Conservation (phyloP, 1,140 invertebrate species). For the Drosophila virilis region DNA sequence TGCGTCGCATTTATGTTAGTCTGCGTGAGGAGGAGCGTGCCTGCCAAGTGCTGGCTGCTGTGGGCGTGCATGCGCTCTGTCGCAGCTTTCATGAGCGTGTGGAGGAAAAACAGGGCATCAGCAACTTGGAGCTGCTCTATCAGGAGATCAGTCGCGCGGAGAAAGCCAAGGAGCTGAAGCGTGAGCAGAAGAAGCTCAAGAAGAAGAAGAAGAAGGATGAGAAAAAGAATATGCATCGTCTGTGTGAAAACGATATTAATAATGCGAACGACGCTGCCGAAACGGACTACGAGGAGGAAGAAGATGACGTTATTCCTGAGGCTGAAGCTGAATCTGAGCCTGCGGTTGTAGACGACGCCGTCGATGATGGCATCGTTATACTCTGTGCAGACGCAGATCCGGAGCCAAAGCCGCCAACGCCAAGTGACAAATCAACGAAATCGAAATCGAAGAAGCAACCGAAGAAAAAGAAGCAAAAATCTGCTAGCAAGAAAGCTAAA, state of each 20-base stretch:
- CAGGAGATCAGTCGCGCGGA: constrained; percentile 93
- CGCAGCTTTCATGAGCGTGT: constrained; percentile 95
- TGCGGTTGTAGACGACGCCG: constrained; percentile 37
- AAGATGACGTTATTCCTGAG: constrained; percentile 33
- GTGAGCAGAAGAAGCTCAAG: constrained; percentile 94
- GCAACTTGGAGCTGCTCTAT: constrained; percentile 92
- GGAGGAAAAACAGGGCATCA: constrained; percentile 94
- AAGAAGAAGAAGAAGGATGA: constrained; percentile 93
- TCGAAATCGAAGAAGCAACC: constrained; percentile 80
- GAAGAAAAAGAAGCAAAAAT: constrained; percentile 75
- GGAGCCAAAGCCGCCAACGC: constrained; percentile 22
- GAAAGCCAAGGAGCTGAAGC: constrained; percentile 91
- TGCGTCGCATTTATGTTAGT: constrained; percentile 93
- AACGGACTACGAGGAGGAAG: constrained; percentile 54
- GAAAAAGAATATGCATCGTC: constrained; percentile 85
- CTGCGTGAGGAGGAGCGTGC: constrained; percentile 95
- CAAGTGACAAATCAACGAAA: constrained; percentile 66
- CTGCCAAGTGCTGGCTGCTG: constrained; percentile 94
- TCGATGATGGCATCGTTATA: constrained; percentile 65
- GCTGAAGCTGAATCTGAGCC: constrained; percentile 22
- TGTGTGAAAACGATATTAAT: constrained; percentile 49
- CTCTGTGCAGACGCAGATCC: constrained; percentile 25
- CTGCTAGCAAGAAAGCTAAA: constrained; percentile 41
- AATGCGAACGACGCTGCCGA: constrained; percentile 54
- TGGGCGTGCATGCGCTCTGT: constrained; percentile 93